These are phyloP conservation scores for Seriola quinqueradiata DNA, from an alignment of 2,113 vertebrate species.

Conservation along the genomic window DNA sequence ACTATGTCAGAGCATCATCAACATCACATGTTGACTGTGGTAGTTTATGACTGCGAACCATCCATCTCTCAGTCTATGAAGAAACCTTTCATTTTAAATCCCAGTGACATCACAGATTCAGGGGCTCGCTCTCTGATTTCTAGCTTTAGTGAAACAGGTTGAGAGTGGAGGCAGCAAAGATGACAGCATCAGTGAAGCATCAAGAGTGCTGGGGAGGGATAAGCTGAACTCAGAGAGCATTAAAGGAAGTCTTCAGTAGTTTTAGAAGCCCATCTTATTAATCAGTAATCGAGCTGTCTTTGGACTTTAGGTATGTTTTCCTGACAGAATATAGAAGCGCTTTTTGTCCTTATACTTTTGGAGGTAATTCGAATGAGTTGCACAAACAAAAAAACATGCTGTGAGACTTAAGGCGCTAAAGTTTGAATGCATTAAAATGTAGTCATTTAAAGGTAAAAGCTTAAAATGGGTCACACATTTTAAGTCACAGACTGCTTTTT, in stretches of 20 bases:
- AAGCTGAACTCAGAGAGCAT: constrained; percentile 42
- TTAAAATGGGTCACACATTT: constrained; percentile 9
- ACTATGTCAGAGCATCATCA: background rate
- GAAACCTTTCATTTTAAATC: constrained; percentile 49
- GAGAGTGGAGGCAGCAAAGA: constrained; percentile 43
- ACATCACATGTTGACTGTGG: background rate
- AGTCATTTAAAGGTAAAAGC: background rate
- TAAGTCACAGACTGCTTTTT: background rate
- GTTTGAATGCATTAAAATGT: background rate
- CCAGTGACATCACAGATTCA: constrained; percentile 45
- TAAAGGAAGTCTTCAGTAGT: constrained; percentile 55
- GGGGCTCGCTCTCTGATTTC: constrained; percentile 34
- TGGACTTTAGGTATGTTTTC: constrained; percentile 27
- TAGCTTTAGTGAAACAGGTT: constrained; percentile 47
- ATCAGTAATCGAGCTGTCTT: constrained; percentile 58
- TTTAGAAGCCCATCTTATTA: constrained; percentile 55
- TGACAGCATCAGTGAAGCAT: constrained; percentile 60
- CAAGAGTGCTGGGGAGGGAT: constrained; percentile 17
- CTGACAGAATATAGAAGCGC: constrained; percentile 21
- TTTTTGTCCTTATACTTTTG: constrained; percentile 18
- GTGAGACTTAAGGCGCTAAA: background rate
- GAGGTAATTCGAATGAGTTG: constrained; percentile 26
- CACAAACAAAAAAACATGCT: background rate
- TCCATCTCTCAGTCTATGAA: background rate
- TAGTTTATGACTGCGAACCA: background rate